Evolutionary conservation across 1,140 invertebrate genomes (phyloP), one percentile per base, ranked within the genome.

Genomic region (Manduca sexta): DNA sequence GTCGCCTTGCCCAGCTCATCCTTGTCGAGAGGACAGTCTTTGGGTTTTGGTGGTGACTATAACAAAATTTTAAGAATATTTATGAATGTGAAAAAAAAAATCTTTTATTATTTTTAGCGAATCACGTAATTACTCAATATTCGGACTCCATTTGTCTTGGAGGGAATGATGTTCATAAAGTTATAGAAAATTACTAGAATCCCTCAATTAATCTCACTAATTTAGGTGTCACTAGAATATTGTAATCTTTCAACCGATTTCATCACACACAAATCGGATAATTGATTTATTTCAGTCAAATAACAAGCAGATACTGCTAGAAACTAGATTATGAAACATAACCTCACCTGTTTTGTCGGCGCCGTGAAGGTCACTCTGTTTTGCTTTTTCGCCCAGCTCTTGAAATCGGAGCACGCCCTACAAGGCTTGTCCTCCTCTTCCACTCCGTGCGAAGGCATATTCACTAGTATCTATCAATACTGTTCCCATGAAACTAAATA

Each of bases 1-100:
- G 97, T 92, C 29, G 89, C 88, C 8, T 86, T 87, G 3, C 93
- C 93, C 48, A 93, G 72, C 52, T 92, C 90, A 58, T 93, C 91
- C 65, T 92, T 93, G 69, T 95, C 93, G 33, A 95, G 64, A 1
- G 94, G 94, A 79, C 94, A 95, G 60, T 94, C 89, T 40, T 63
- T 71, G 16, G 38, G 44, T 50, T 56, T 41, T 31, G 52, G 16
- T 38, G 56, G 43, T 15, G 53, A 11, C 63, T 77, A 54, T 35
- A 34, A 8, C 11, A 16, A 18, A 26, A n/a, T n/a, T n/a, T n/a
- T 1, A 26, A 26, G 1, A 26, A 26, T 5, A 26, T 26, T n/a
- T n/a, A n/a, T n/a, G n/a, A n/a, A n/a, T n/a, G n/a, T n/a, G n/a
- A n/a, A n/a, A n/a, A n/a, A n/a, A n/a, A n/a, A n/a, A n/a, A n/a